phyloP scores from a whole-genome alignment of 2,888 invertebrate species.

The Spodoptera picta region DNA sequence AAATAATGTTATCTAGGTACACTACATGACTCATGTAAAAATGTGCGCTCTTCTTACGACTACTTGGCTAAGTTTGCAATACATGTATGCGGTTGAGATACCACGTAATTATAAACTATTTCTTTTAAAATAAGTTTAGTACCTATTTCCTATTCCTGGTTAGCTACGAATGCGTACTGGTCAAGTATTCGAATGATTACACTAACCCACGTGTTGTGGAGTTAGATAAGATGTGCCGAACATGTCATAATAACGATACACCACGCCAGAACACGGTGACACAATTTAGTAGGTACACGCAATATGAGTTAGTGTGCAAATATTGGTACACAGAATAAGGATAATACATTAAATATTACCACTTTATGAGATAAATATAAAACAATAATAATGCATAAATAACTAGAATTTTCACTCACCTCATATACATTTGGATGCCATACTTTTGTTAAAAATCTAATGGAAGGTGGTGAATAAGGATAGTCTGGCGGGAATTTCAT shows the following conservation, averaged over 20 bases:
- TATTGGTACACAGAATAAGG: slow-evolving; percentile 4
- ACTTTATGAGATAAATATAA: not conserved
- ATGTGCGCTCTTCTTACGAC: slow-evolving; percentile 1
- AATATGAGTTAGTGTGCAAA: slow-evolving; percentile 1
- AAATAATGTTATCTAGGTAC: slow-evolving; percentile 5
- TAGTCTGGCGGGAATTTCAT: slow-evolving; percentile 99
- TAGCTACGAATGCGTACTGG: too few species aligned
- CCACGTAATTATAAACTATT: not conserved
- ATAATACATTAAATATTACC: slow-evolving; percentile 7
- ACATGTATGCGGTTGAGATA: not conserved
- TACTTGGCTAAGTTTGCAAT: slow-evolving; percentile 1
- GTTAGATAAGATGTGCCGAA: slow-evolving; percentile 1
- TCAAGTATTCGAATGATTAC: too few species aligned
- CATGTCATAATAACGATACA: slow-evolving; percentile 8
- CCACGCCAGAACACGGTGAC: slow-evolving; percentile 4
- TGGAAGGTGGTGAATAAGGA: slow-evolving; percentile 99
- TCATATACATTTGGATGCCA: slow-evolving; percentile 99
- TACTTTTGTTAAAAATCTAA: slow-evolving; percentile 99
- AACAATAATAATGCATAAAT: slow-evolving; percentile 2
- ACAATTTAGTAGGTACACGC: not conserved
- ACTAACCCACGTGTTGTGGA: too few species aligned
- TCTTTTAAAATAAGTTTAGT: not conserved
- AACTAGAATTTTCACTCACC: slow-evolving; percentile 89
- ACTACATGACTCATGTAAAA: slow-evolving; percentile 15
- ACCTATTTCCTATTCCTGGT: not conserved